phyloP scores from a whole-genome alignment of 2,888 invertebrate species.

The Pardosa pseudoannulata region DNA sequence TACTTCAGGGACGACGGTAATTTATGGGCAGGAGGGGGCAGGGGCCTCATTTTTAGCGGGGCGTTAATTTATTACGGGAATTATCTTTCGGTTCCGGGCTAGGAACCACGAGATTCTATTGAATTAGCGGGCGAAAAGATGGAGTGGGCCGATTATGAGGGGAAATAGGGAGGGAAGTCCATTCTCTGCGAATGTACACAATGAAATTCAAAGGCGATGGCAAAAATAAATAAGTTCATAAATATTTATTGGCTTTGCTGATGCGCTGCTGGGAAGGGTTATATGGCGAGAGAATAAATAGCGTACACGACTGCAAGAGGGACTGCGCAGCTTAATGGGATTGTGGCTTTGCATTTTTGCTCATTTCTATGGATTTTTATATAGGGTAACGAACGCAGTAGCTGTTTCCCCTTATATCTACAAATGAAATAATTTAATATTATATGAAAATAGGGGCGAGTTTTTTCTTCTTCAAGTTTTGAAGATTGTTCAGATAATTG shows the following conservation, averaged over 20 bases:
- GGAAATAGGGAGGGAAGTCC: slow-evolving; percentile 5
- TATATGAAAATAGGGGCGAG: no score
- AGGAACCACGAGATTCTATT: slow-evolving; percentile 30
- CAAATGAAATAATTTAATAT: no score
- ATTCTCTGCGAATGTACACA: slow-evolving; percentile 38
- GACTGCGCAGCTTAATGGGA: neutral
- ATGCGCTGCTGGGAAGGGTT: neutral
- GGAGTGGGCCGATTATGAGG: slow-evolving; percentile 11
- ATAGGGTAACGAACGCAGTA: neutral
- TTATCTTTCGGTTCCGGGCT: slow-evolving; percentile 61
- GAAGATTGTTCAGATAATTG: no score
- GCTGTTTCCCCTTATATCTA: neutral
- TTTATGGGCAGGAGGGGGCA: slow-evolving; percentile 36
- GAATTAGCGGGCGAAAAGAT: slow-evolving; percentile 63
- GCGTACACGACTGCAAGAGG: neutral
- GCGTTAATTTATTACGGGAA: slow-evolving; percentile 67
- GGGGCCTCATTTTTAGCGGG: slow-evolving; percentile 40
- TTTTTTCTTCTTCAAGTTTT: no score
- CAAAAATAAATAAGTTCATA: slow-evolving; percentile 60
- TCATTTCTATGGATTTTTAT: neutral
- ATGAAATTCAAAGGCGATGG: slow-evolving; percentile 29
- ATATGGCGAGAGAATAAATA: neutral
- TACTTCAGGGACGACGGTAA: slow-evolving; percentile 38
- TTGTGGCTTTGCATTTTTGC: neutral
- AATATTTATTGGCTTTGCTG: slow-evolving; percentile 60